Conservation (phyloP, 1,140 invertebrate species). For the Drosophila orosa region DNA sequence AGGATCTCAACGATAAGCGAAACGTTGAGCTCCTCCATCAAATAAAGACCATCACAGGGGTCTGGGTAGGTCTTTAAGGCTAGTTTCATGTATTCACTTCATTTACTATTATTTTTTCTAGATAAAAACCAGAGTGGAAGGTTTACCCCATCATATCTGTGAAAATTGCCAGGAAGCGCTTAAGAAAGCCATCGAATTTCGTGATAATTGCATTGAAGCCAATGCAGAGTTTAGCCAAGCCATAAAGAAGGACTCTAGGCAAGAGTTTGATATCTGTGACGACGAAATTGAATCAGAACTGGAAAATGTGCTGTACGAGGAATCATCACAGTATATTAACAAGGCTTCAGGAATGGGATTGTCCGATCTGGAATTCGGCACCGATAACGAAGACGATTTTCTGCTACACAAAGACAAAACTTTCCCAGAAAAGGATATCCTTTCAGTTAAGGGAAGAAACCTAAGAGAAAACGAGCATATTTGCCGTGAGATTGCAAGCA, state of each 20-base stretch:
- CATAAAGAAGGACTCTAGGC: background rate
- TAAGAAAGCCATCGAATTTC: conserved; percentile 50
- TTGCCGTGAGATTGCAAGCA: conserved; percentile 9
- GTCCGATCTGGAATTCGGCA: background rate
- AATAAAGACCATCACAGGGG: conserved; percentile 52
- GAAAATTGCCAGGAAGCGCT: conserved; percentile 32
- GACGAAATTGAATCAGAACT: conserved; percentile 32
- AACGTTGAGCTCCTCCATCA: conserved; percentile 48
- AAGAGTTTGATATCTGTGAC: conserved; percentile 1
- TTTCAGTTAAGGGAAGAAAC: background rate
- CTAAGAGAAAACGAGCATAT: background rate
- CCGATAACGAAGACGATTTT: background rate
- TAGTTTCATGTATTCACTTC: background rate
- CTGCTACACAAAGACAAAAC: too few species aligned
- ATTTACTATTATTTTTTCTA: background rate
- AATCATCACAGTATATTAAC: background rate
- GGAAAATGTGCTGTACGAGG: conserved; percentile 39
- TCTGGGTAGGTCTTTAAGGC: conserved; percentile 36
- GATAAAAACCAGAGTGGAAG: conserved; percentile 33
- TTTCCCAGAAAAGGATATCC: background rate
- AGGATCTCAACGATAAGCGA: conserved; percentile 36
- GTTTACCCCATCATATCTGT: conserved; percentile 41
- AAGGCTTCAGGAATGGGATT: background rate
- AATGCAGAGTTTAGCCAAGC: conserved; percentile 23
- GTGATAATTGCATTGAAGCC: conserved; percentile 47